phyloP scores from a whole-genome alignment of 92 coral and sea anemone species.

The Galaxea fascicularis region DNA sequence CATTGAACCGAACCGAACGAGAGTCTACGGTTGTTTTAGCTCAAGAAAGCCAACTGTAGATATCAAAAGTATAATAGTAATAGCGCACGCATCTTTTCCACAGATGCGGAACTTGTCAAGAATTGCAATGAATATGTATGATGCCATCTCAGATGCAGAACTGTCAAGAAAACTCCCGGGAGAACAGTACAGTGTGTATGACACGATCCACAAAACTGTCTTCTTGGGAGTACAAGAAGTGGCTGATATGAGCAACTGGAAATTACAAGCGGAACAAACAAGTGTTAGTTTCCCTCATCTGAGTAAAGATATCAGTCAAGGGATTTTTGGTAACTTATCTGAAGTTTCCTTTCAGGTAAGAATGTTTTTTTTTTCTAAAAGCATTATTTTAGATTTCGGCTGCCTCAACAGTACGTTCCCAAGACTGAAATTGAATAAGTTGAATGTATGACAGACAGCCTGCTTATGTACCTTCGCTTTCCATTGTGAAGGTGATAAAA shows the following conservation, averaged over 20 bases:
- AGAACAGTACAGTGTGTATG: conserved; percentile 22
- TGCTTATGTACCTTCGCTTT: too few relatives aligned
- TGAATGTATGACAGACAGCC: too few relatives aligned
- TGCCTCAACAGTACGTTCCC: too few relatives aligned
- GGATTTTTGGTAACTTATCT: neutral
- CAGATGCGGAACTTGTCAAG: neutral
- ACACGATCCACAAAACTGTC: conserved; percentile 5
- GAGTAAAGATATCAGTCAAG: neutral
- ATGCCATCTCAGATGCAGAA: neutral
- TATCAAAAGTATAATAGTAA: too few relatives aligned
- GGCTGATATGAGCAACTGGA: conserved; percentile 5
- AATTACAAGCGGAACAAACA: neutral
- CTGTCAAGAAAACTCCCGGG: neutral
- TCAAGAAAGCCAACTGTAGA: too few relatives aligned
- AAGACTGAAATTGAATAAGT: too few relatives aligned
- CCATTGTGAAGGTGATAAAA: too few relatives aligned
- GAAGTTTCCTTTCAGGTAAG: conserved; percentile 21
- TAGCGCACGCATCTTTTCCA: neutral
- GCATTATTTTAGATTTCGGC: neutral
- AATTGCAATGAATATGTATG: neutral
- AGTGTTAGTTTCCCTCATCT: conserved; percentile 5
- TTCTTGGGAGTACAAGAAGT: conserved; percentile 16
- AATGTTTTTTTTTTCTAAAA: neutral
- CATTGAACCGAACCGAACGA: too few relatives aligned
- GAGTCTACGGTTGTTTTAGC: too few relatives aligned